A percentile compares a stretch with the other conserved stretches of the same genome.
Evolutionary conservation across 30 jellyfish, hydroid and myxozoan genomes (phyloP).

Genomic region (Aurelia aurita): DNA sequence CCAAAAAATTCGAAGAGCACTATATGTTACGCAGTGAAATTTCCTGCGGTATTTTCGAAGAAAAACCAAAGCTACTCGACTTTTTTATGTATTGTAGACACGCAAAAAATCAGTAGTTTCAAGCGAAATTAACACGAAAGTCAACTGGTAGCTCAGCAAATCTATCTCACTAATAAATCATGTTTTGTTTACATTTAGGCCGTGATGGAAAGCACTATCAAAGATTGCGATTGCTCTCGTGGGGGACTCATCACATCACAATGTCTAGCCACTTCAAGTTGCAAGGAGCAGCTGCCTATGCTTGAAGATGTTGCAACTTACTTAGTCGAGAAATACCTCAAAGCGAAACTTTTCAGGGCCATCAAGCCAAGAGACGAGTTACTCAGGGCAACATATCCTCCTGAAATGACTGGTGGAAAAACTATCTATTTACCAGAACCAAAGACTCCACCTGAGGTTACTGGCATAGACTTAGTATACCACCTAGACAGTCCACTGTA

Average conservation of each 20-base stretch:
- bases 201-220: constrained; percentile 72
- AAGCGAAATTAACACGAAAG: too few relatives aligned
- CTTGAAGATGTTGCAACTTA: constrained; percentile 65
- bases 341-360: constrained; percentile 56
- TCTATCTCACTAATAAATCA: too few relatives aligned
- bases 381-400: constrained; percentile 55
- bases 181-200: constrained; percentile 38
- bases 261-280: constrained; percentile 58
- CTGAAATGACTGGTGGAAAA: constrained; percentile 63
- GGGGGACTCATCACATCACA: constrained; percentile 16
- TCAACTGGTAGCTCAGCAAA: too few relatives aligned
- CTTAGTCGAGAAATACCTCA: constrained; percentile 47
- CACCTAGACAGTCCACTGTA: constrained; percentile 63
- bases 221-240: constrained; percentile 62
- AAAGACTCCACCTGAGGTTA: constrained; percentile 55
- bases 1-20: too few relatives aligned
- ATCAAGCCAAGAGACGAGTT: constrained; percentile 14
- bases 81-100: too few relatives aligned
- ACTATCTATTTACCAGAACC: constrained; percentile 45
- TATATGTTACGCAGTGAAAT: too few relatives aligned
- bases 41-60: too few relatives aligned
- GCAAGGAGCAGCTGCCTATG: constrained; percentile 62
- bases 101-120: too few relatives aligned
- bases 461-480: constrained; percentile 54
- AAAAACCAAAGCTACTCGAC: too few relatives aligned